phyloP scores from a whole-genome alignment of 2,888 invertebrate genomes.

The Thymelicus sylvestris region DNA sequence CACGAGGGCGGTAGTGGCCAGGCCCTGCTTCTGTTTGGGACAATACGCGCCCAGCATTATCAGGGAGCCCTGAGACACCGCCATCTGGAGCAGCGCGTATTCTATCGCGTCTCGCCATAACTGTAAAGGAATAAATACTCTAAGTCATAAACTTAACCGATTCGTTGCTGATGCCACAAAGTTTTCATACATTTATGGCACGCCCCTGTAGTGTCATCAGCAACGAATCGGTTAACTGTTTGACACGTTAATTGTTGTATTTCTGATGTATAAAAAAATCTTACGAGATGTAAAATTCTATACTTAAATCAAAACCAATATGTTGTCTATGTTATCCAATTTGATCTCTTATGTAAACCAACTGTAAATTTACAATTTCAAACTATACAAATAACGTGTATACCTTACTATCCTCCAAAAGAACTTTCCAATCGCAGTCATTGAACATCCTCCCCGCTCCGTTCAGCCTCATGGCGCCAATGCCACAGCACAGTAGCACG shows the following conservation, averaged over 20 bases:
- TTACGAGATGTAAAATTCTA: no score
- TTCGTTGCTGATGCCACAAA: no score
- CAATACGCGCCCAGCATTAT: constrained; percentile 73
- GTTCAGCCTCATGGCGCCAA: constrained; percentile 62
- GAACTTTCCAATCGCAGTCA: constrained; percentile 66
- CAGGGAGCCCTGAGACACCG: constrained; percentile 68
- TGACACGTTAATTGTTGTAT: no score
- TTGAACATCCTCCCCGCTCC: constrained; percentile 65
- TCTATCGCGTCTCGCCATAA: constrained; percentile 77
- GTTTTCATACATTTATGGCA: no score
- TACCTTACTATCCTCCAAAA: constrained; percentile 65
- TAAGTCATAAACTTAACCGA: not conserved
- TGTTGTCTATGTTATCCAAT: no score
- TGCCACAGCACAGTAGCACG: constrained; percentile 57
- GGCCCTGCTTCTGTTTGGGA: constrained; percentile 60
- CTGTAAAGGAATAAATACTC: constrained; percentile 46
- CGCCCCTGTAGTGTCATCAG: no score
- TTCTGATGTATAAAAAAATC: no score
- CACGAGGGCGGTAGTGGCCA: constrained; percentile 60
- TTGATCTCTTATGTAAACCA: no score
- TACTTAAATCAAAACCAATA: no score
- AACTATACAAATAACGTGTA: no score
- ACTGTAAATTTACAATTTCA: no score
- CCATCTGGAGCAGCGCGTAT: constrained; percentile 69
- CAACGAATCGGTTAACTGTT: no score